phyloP scores from a whole-genome alignment of 2,797 vertebrate species.

The Hybognathus amarus region DNA sequence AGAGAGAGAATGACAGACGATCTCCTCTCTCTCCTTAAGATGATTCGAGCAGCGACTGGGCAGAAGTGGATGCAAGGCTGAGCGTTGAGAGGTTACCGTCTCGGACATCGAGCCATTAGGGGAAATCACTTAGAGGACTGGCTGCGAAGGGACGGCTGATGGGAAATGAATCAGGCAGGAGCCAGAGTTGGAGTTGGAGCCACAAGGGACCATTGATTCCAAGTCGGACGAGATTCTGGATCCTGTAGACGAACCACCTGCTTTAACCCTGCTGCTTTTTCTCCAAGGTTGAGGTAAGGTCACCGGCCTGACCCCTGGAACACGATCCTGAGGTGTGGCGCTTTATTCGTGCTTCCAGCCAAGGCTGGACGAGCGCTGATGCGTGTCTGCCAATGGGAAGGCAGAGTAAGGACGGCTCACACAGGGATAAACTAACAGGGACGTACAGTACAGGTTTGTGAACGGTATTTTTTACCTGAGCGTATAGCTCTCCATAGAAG shows the following conservation, averaged over 20 bases:
- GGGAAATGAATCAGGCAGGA: slow-evolving; percentile 58
- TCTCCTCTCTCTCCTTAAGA: slow-evolving; percentile 17
- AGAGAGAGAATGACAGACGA: background rate
- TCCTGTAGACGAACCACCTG: slow-evolving; percentile 42
- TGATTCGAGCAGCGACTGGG: slow-evolving; percentile 22
- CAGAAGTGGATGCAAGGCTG: slow-evolving; percentile 39
- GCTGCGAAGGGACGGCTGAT: slow-evolving; percentile 46
- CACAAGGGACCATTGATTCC: slow-evolving; percentile 52
- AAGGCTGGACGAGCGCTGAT: slow-evolving; percentile 15
- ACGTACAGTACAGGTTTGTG: slow-evolving; percentile 35
- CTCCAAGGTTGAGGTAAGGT: slow-evolving; percentile 37
- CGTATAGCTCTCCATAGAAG: slow-evolving; percentile 10
- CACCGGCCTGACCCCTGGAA: slow-evolving; percentile 38
- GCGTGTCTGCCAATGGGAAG: slow-evolving; percentile 37
- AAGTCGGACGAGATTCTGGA: slow-evolving; percentile 30
- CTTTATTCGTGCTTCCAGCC: slow-evolving; percentile 14
- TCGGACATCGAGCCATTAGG: slow-evolving; percentile 56
- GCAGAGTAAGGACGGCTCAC: slow-evolving; percentile 26
- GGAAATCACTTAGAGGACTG: slow-evolving; percentile 54
- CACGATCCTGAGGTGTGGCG: background rate
- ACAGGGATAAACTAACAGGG: slow-evolving; percentile 38
- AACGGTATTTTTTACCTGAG: slow-evolving; percentile 22
- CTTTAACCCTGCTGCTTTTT: background rate
- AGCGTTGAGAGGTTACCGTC: slow-evolving; percentile 44
- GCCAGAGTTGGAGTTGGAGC: slow-evolving; percentile 43